Percentiles rank a stretch among this genome's conserved stretches.
Conservation (phyloP, 2,888 invertebrate genomes). For the Sicus ferrugineus region DNA sequence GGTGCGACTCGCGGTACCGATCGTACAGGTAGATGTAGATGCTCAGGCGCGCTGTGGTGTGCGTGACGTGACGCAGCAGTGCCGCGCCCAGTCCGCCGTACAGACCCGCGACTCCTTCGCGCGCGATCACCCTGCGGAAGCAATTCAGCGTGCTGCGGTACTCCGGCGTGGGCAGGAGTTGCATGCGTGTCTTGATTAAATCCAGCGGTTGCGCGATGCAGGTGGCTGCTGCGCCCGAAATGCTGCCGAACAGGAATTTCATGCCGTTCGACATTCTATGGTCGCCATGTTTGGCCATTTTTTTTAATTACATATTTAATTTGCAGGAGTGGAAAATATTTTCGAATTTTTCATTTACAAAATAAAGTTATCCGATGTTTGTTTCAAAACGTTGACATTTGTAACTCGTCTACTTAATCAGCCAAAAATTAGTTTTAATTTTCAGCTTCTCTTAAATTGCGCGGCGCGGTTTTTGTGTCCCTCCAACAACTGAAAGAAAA, state of each 20-base stretch:
- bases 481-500: no score
- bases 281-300: not conserved
- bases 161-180: constrained; percentile 66
- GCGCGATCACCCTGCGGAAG: constrained; percentile 65
- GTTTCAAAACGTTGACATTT: no score
- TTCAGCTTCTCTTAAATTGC: no score
- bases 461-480: no score
- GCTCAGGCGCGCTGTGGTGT: constrained; percentile 69
- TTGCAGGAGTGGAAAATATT: no score
- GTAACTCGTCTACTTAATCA: no score
- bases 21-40: constrained; percentile 70
- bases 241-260: constrained; percentile 74
- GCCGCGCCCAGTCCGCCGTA: constrained; percentile 95
- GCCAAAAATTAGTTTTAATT: no score
- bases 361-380: no score
- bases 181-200: constrained; percentile 93
- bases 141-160: constrained; percentile 84
- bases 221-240: constrained; percentile 94
- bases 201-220: constrained; percentile 95
- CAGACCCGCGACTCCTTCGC: not conserved
- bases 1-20: not conserved
- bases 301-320: no score
- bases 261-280: constrained; percentile 60
- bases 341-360: no score
- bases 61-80: constrained; percentile 83